phyloP scores from a whole-genome alignment of 92 coral and sea anemone genomes.

The Hydrozoanthus gracilis region DNA sequence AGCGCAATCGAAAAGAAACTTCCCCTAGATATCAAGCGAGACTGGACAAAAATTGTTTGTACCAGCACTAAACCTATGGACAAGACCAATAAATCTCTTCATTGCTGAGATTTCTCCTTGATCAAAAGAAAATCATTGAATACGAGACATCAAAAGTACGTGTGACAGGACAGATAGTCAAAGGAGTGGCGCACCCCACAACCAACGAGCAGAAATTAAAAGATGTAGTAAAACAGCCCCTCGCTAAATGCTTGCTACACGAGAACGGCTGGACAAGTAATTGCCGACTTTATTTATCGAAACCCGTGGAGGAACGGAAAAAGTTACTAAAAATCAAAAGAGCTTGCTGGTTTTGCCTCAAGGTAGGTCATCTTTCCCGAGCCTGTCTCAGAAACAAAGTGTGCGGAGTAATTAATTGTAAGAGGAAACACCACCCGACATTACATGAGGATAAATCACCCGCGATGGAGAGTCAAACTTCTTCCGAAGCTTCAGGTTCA shows the following conservation, averaged over 20 bases:
- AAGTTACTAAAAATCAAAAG: background rate
- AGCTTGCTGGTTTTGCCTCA: background rate
- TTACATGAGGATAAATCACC: slow-evolving; percentile 32
- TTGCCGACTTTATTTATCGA: slow-evolving; percentile 57
- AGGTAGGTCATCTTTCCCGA: background rate
- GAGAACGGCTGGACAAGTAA: slow-evolving; percentile 43
- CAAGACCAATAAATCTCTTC: slow-evolving; percentile 12
- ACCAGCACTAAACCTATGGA: background rate
- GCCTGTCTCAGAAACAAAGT: background rate
- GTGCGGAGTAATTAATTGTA: slow-evolving; percentile 50
- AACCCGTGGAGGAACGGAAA: slow-evolving; percentile 50
- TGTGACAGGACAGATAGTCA: slow-evolving; percentile 12
- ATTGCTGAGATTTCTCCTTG: slow-evolving; percentile 24
- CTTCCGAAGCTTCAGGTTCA: slow-evolving; percentile 18
- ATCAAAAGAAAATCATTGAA: slow-evolving; percentile 28
- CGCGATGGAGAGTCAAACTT: slow-evolving; percentile 26
- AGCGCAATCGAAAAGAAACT: slow-evolving; percentile 32
- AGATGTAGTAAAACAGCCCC: slow-evolving; percentile 7
- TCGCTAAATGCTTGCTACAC: slow-evolving; percentile 7
- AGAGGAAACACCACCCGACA: slow-evolving; percentile 44
- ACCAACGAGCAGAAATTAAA: slow-evolving; percentile 1
- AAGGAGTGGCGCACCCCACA: slow-evolving; percentile 2
- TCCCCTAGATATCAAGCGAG: slow-evolving; percentile 25
- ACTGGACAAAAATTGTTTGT: slow-evolving; percentile 31
- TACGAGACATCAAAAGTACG: slow-evolving; percentile 10